These are phyloP conservation scores for Eretmocerus hayati DNA, from an alignment of 2,888 invertebrate species.

Conservation along the genomic window DNA sequence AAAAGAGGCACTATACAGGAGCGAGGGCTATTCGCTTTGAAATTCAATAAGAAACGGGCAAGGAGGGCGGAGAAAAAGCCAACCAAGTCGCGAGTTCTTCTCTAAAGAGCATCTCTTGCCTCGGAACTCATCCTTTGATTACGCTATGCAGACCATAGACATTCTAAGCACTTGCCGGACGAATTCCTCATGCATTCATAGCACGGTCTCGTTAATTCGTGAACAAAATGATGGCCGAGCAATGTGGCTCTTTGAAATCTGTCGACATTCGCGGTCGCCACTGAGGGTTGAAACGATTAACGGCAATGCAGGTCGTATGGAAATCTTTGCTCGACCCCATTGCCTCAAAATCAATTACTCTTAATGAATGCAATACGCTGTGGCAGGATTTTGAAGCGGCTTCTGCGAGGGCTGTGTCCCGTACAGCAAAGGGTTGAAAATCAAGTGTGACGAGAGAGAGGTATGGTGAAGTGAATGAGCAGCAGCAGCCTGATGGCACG, in stretches of 20 bases:
- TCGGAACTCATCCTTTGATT: too few species aligned
- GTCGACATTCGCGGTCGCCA: neutral
- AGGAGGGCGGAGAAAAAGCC: neutral
- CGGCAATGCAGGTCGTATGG: conserved; percentile 26
- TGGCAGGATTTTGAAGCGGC: conserved; percentile 11
- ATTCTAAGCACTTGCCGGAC: too few species aligned
- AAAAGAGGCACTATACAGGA: too few species aligned
- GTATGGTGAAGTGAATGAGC: too few species aligned
- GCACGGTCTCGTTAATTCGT: conserved; percentile 3
- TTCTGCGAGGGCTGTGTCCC: neutral
- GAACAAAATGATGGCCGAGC: conserved; percentile 3
- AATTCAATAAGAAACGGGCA: neutral
- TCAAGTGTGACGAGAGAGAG: conserved; percentile 14
- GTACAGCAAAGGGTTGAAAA: conserved; percentile 10
- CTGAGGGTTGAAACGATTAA: neutral
- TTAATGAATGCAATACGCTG: conserved; percentile 39
- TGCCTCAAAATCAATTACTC: conserved; percentile 39
- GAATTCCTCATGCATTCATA: neutral
- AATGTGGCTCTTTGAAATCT: neutral
- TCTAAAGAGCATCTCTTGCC: too few species aligned
- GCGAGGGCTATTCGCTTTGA: too few species aligned
- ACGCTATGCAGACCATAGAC: too few species aligned
- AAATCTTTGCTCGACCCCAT: conserved; percentile 32
- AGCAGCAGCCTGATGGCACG: neutral
- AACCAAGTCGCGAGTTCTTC: neutral